Percentiles rank a stretch among this genome's conserved stretches.
Conservation (phyloP, 2,888 invertebrate genomes). For the Archips crataeganus region DNA sequence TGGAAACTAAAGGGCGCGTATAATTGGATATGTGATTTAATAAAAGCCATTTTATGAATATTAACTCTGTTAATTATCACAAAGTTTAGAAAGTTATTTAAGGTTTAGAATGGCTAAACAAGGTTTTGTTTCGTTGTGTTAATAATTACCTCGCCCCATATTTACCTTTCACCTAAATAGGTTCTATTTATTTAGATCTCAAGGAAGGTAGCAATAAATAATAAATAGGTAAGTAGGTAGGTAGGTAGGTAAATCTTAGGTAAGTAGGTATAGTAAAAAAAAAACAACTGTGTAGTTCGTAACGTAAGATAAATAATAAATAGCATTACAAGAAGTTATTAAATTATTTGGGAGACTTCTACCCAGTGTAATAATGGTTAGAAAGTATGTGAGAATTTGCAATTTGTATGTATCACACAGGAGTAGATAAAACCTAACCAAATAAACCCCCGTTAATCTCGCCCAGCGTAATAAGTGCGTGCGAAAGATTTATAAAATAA, state of each 20-base stretch:
- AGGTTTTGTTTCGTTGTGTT: background rate
- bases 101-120: background rate
- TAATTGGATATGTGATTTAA: conserved; percentile 13
- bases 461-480: conserved; percentile 42
- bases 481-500: conserved; percentile 55
- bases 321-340: background rate
- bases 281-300: too few relatives aligned
- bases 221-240: too few relatives aligned
- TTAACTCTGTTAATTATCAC: conserved; percentile 10
- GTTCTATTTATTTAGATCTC: too few relatives aligned
- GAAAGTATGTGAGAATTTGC: background rate
- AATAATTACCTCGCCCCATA: too few relatives aligned
- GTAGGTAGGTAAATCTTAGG: too few relatives aligned
- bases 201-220: too few relatives aligned
- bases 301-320: too few relatives aligned
- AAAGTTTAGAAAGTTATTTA: background rate
- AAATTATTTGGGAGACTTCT: background rate
- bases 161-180: too few relatives aligned
- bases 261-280: too few relatives aligned
- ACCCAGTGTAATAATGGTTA: background rate
- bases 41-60: conserved; percentile 27
- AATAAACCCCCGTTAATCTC: conserved; percentile 42
- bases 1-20: conserved; percentile 15
- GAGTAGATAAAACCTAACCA: conserved; percentile 29
- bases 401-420: conserved; percentile 11